Evolutionary conservation across 2,113 vertebrate species (phyloP).

Genomic region (Esox niger): DNA sequence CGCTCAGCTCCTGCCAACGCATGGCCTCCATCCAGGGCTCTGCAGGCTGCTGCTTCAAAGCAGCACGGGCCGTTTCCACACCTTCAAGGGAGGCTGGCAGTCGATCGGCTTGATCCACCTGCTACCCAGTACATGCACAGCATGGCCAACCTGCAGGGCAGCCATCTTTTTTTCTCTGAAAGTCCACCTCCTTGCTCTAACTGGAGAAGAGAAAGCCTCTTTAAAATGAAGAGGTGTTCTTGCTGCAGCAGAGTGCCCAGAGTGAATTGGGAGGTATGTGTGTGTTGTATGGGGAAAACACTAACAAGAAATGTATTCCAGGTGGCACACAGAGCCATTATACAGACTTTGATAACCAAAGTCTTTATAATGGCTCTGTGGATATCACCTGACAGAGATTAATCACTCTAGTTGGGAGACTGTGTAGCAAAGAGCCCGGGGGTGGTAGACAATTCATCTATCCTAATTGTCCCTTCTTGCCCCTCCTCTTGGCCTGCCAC

Average conservation of each 20-base stretch:
- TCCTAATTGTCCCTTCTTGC: slow-evolving; percentile 60
- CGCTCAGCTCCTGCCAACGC: slow-evolving; percentile 57
- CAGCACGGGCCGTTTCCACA: slow-evolving; percentile 59
- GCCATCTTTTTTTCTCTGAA: slow-evolving; percentile 25
- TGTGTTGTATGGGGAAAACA: slow-evolving; percentile 29
- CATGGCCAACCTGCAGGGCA: slow-evolving; percentile 26
- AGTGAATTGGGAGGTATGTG: slow-evolving; percentile 31
- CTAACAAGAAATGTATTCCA: slow-evolving; percentile 37
- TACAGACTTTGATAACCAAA: no score
- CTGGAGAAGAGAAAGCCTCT: slow-evolving; percentile 27
- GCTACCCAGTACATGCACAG: slow-evolving; percentile 67
- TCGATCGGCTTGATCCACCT: slow-evolving; percentile 65
- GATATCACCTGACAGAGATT: slow-evolving; percentile 72
- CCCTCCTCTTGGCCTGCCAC: slow-evolving; percentile 59
- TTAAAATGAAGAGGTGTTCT: slow-evolving; percentile 17
- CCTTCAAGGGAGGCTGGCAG: slow-evolving; percentile 68
- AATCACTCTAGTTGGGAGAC: slow-evolving; percentile 68
- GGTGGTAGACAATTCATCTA: slow-evolving; percentile 76
- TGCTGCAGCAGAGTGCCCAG: slow-evolving; percentile 30
- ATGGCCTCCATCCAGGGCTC: slow-evolving; percentile 64
- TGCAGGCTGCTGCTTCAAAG: slow-evolving; percentile 57
- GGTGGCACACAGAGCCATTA: no score
- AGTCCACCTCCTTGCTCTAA: slow-evolving; percentile 14
- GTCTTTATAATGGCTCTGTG: slow-evolving; percentile 65
- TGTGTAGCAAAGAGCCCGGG: slow-evolving; percentile 49